Base-by-base conservation (phyloP, 2,113 vertebrate genomes). In the Polyodon spathula region DNA sequence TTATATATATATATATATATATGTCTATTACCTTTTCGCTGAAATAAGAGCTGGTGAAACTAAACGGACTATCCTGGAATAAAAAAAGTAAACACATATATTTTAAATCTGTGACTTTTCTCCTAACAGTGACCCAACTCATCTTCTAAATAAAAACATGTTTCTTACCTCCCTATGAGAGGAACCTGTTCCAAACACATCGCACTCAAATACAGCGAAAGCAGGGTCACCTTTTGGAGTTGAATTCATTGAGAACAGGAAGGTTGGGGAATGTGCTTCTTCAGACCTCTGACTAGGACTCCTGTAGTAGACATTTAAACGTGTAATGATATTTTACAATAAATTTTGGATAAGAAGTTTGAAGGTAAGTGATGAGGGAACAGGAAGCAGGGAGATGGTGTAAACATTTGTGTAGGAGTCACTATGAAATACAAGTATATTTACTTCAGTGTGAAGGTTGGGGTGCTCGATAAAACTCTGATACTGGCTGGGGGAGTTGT, bases 1-100 rank as follows among this genome's bases (percentile, higher is more conserved):
- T n/a, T n/a, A n/a, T n/a, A n/a, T n/a, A n/a, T n/a, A n/a, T n/a
- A n/a, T n/a, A n/a, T n/a, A n/a, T n/a, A n/a, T n/a, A n/a, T n/a
- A n/a, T n/a, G n/a, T n/a, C n/a, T n/a, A n/a, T n/a, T n/a, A n/a
- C 86, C 83, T 85, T 82, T 37, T 80, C 66, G 2, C 46, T 69
- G 69, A 88, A 87, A 53, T 82, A 77, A 27, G 83, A 67, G 44
- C 70, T 66, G 27, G 69, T 56, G 51, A 88, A 88, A n/a, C 60
- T 39, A 27, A 84, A 86, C 16, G 78, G 59, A 6, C 73, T 65
- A 10, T 79, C 83, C 86, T 88, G 64, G 7, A 54, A 75, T 74
- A 52, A 41, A 75, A 57, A 73, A n/a, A 50, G 4, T 56, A n/a
- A 3, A 63, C 10, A 56, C 64, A 40, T 52, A 8, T 8, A 61